Percentiles rank a stretch among this genome's conserved stretches.
These are phyloP conservation scores for Phoenoteleia sp. DNA, from an alignment of 2,888 invertebrate genomes.

Conservation along the genomic window DNA sequence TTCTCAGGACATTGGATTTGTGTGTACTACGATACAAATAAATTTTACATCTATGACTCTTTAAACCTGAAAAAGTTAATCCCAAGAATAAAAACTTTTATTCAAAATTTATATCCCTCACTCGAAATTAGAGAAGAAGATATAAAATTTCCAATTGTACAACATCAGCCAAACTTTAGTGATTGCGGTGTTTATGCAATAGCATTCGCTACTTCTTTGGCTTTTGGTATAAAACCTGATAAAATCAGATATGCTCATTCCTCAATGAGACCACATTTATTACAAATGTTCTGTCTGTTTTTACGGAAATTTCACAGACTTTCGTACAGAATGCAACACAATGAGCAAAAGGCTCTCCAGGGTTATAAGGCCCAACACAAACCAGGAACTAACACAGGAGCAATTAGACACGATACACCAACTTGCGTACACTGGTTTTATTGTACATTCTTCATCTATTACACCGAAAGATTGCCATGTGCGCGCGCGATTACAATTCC, in stretches of 20 bases:
- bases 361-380: too few species aligned
- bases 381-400: too few species aligned
- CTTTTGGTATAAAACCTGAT: constrained; percentile 26
- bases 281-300: too few species aligned
- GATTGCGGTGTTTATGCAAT: constrained; percentile 23
- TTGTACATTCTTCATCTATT: too few species aligned
- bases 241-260: background rate
- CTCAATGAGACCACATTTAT: background rate
- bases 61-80: background rate
- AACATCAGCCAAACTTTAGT: constrained; percentile 7
- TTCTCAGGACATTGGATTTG: constrained; percentile 8
- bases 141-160: constrained; percentile 16
- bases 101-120: background rate
- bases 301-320: too few species aligned
- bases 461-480: too few species aligned
- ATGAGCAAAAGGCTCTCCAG: too few species aligned
- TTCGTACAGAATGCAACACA: too few species aligned
- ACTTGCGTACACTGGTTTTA: too few species aligned
- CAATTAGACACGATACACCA: too few species aligned
- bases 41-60: constrained; percentile 18
- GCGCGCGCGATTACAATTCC: too few species aligned
- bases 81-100: background rate
- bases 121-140: background rate
- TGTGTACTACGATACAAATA: constrained; percentile 5
- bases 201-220: constrained; percentile 25